These are phyloP conservation scores for Rhorus exstirpatorius DNA, from an alignment of 2,888 invertebrate genomes.

Conservation along the genomic window DNA sequence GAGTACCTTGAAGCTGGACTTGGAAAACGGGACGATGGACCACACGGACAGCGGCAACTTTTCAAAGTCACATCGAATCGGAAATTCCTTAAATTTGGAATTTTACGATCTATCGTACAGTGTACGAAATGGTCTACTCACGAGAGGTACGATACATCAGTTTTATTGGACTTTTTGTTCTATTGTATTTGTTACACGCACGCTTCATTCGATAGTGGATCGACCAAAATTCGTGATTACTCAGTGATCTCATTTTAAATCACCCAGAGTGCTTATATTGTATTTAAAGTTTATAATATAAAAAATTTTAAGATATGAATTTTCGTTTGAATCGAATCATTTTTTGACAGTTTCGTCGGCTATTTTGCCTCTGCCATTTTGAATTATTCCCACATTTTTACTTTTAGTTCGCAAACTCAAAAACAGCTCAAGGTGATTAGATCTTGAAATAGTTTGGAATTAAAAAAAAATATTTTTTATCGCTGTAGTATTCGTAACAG, in stretches of 20 bases:
- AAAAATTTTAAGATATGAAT: no score
- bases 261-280: no score
- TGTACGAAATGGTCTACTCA: constrained; percentile 88
- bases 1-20: constrained; percentile 32
- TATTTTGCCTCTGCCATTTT: not conserved
- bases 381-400: not conserved
- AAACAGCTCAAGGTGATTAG: no score
- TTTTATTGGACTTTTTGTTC: not conserved
- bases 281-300: no score
- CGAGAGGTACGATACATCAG: constrained; percentile 86
- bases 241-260: no score
- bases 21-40: constrained; percentile 23
- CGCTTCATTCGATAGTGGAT: no score
- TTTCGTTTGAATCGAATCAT: constrained; percentile 3
- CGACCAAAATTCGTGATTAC: no score
- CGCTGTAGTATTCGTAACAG: no score
- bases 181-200: constrained; percentile 73
- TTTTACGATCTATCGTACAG: constrained; percentile 90
- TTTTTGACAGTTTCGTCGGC: not conserved
- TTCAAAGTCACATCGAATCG: not conserved
- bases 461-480: no score
- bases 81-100: constrained; percentile 86
- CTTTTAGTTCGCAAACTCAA: no score
- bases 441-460: no score
- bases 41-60: not conserved